phyloP scores from a whole-genome alignment of 2,113 vertebrate species.

The Cichladusa arquata region DNA sequence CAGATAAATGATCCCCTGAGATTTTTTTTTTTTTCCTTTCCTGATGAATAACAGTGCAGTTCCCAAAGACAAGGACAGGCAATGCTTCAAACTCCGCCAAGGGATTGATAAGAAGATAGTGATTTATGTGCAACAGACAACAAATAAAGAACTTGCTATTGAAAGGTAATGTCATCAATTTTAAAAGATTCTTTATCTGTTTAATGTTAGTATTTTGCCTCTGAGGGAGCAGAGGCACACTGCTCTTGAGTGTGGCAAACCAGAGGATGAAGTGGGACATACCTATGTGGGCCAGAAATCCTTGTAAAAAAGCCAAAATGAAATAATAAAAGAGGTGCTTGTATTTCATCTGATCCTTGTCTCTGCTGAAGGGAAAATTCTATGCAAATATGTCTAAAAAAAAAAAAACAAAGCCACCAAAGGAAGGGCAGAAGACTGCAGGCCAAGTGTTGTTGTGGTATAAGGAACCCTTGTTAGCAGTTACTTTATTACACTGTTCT shows the following conservation, averaged over 20 bases:
- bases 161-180: constrained; percentile 84
- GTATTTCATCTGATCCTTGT: not conserved
- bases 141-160: constrained; percentile 96
- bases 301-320: not conserved
- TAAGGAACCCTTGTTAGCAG: not conserved
- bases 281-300: not conserved
- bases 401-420: not conserved
- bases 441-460: not conserved
- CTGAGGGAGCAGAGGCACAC: not conserved
- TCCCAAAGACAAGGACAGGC: constrained; percentile 96
- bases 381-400: not conserved
- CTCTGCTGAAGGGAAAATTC: not conserved
- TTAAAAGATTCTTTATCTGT: not conserved
- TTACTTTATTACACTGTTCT: not conserved
- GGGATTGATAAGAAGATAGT: constrained; percentile 98
- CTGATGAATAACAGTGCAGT: constrained; percentile 81
- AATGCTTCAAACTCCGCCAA: constrained; percentile 96
- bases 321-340: not conserved
- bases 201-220: not conserved
- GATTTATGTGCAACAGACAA: constrained; percentile 95
- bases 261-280: not conserved
- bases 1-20: not conserved
- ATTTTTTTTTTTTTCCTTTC: not conserved
- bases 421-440: not conserved
- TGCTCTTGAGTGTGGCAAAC: not conserved